A percentile compares a stretch with the other conserved stretches of the same genome.
phyloP scores from a whole-genome alignment of 2,888 invertebrate genomes.

The Lasioglossum pauxillum region DNA sequence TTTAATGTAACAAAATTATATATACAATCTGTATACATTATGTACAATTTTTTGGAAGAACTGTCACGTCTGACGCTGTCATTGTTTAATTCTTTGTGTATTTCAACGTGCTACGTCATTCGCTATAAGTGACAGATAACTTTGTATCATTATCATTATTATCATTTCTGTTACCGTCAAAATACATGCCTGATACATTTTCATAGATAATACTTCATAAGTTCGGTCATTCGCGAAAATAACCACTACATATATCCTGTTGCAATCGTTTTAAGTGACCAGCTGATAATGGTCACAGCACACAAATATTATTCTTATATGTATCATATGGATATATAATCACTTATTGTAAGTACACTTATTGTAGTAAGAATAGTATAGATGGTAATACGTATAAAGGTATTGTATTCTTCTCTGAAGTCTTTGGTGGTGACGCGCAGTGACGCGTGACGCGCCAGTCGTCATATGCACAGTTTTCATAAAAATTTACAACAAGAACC shows the following conservation, averaged over 20 bases:
- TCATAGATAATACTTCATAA: background rate
- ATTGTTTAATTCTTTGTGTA: conserved; percentile 44
- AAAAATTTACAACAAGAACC: too few relatives aligned
- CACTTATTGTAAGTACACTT: background rate
- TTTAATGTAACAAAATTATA: background rate
- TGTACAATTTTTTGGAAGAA: conserved; percentile 11
- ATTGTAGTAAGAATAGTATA: too few relatives aligned
- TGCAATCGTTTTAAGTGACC: background rate
- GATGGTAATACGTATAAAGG: background rate
- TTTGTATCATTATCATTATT: conserved; percentile 6
- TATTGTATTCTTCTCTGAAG: background rate
- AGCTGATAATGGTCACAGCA: background rate
- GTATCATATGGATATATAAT: background rate
- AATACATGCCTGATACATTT: background rate
- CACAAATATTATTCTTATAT: background rate
- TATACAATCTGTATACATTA: background rate
- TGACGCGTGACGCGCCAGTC: background rate
- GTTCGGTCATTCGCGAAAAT: background rate
- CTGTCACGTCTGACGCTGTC: background rate
- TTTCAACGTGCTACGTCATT: conserved; percentile 47
- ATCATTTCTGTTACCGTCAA: background rate
- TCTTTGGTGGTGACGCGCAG: background rate
- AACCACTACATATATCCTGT: background rate
- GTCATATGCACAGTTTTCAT: background rate
- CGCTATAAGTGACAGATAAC: conserved; percentile 28